A percentile compares a stretch with the other conserved stretches of the same genome.
These are phyloP conservation scores for Acanthopagrus latus DNA, from an alignment of 2,797 vertebrate species.

Conservation along the genomic window DNA sequence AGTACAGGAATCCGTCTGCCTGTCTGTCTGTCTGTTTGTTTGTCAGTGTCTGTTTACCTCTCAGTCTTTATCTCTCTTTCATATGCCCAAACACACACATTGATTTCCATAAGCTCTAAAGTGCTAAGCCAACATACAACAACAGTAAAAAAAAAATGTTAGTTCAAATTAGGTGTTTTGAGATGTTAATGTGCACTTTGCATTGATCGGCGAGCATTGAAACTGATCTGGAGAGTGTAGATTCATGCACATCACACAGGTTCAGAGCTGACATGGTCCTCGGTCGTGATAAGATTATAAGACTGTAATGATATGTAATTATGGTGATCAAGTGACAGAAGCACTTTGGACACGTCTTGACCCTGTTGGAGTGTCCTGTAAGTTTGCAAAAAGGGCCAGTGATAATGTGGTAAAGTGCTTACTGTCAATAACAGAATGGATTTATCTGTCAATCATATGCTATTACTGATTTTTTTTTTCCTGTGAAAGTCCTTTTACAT, in stretches of 20 bases:
- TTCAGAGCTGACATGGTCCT: slow-evolving; percentile 10
- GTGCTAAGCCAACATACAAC: slow-evolving; percentile 35
- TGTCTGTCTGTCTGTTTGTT: slow-evolving; percentile 39
- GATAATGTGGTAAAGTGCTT: neutral
- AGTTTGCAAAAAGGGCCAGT: slow-evolving; percentile 1
- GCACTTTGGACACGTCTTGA: neutral
- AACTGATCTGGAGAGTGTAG: neutral
- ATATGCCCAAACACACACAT: slow-evolving; percentile 41
- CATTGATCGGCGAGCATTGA: slow-evolving; percentile 9
- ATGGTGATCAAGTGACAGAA: slow-evolving; percentile 1
- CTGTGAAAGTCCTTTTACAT: neutral
- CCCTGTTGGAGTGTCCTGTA: neutral
- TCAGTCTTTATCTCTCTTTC: slow-evolving; percentile 37
- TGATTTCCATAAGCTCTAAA: slow-evolving; percentile 49
- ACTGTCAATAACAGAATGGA: neutral
- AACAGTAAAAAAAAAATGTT: slow-evolving; percentile 19
- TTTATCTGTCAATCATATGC: neutral
- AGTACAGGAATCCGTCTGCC: slow-evolving; percentile 32
- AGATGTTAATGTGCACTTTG: slow-evolving; percentile 24
- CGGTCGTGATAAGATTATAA: neutral
- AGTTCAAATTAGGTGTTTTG: slow-evolving; percentile 27
- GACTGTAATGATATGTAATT: slow-evolving; percentile 11
- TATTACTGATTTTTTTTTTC: neutral
- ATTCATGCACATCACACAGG: neutral
- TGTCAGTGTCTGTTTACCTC: slow-evolving; percentile 31